Conservation (phyloP, 2,888 invertebrate genomes). For the Timema cristinae region DNA sequence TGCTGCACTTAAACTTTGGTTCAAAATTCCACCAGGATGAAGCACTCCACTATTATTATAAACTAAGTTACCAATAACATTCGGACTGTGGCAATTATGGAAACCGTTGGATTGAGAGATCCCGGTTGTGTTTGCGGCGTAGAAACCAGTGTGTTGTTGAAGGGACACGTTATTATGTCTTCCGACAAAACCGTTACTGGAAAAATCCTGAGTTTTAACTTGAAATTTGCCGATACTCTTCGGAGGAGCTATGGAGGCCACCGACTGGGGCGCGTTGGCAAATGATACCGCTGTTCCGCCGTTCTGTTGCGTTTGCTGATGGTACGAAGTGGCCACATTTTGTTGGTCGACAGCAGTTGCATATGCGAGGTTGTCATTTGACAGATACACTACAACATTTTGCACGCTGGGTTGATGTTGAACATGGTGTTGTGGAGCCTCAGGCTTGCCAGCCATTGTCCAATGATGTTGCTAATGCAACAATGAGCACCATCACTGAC, state of each 20-base stretch:
- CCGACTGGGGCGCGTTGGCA: slow-evolving; percentile 23
- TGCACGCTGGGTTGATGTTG: slow-evolving; percentile 44
- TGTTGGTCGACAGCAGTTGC: slow-evolving; percentile 48
- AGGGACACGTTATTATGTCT: slow-evolving; percentile 23
- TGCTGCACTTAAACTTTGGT: slow-evolving; percentile 23
- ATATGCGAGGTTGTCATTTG: slow-evolving; percentile 53
- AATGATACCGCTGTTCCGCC: slow-evolving; percentile 20
- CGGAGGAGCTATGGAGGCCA: slow-evolving; percentile 27
- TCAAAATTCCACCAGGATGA: slow-evolving; percentile 22
- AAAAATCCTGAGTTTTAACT: slow-evolving; percentile 27
- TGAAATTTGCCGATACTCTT: slow-evolving; percentile 24
- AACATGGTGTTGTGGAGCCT: slow-evolving; percentile 49
- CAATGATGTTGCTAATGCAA: slow-evolving; percentile 42
- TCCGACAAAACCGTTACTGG: slow-evolving; percentile 25
- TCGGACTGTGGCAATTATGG: slow-evolving; percentile 27
- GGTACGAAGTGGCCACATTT: slow-evolving; percentile 41
- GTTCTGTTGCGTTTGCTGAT: slow-evolving; percentile 28
- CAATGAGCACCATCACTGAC: slow-evolving; percentile 66
- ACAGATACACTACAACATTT: slow-evolving; percentile 56
- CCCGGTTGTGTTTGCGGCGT: slow-evolving; percentile 23
- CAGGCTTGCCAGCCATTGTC: slow-evolving; percentile 75
- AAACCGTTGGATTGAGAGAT: slow-evolving; percentile 26
- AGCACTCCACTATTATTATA: slow-evolving; percentile 24
- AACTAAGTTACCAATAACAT: slow-evolving; percentile 25
- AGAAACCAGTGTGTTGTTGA: slow-evolving; percentile 27